A percentile compares a stretch with the other conserved stretches of the same genome.
Evolutionary conservation across 2,113 vertebrate genomes (phyloP).

Genomic region (Octodon degus): DNA sequence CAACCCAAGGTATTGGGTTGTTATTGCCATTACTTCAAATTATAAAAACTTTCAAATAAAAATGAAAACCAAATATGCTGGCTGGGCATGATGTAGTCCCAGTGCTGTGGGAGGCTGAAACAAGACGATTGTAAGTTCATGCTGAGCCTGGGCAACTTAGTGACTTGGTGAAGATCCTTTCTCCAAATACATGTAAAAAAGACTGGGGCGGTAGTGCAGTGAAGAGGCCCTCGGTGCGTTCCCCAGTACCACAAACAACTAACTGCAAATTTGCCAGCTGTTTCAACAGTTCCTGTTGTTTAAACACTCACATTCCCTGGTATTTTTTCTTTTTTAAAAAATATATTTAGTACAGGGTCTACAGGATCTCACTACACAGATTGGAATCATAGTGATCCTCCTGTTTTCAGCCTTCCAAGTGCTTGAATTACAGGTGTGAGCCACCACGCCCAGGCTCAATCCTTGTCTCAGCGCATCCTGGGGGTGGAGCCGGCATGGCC

Average conservation of each 20-base stretch:
- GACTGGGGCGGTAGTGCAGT: not conserved
- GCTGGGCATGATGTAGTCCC: not conserved
- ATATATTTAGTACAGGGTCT: no score
- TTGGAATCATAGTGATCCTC: no score
- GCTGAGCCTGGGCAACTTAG: not conserved
- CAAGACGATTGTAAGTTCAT: not conserved
- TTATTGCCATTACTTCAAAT: not conserved
- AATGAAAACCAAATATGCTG: not conserved
- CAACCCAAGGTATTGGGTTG: not conserved
- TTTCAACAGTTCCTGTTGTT: conserved; percentile 19
- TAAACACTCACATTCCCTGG: not conserved
- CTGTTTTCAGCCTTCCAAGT: no score
- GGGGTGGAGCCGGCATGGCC: no score
- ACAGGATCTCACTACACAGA: no score
- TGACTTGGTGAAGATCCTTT: not conserved
- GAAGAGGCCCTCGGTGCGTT: not conserved
- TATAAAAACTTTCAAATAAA: conserved; percentile 29
- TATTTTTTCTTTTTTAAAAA: not conserved
- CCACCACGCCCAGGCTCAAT: no score
- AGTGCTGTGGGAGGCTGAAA: not conserved
- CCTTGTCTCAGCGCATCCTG: no score
- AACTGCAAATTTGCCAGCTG: not conserved
- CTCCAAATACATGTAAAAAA: not conserved
- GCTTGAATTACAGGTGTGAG: no score
- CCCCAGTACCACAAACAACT: not conserved